These are phyloP conservation scores for Apotomis turbidana DNA, from an alignment of 2,888 invertebrate genomes.

Conservation along the genomic window DNA sequence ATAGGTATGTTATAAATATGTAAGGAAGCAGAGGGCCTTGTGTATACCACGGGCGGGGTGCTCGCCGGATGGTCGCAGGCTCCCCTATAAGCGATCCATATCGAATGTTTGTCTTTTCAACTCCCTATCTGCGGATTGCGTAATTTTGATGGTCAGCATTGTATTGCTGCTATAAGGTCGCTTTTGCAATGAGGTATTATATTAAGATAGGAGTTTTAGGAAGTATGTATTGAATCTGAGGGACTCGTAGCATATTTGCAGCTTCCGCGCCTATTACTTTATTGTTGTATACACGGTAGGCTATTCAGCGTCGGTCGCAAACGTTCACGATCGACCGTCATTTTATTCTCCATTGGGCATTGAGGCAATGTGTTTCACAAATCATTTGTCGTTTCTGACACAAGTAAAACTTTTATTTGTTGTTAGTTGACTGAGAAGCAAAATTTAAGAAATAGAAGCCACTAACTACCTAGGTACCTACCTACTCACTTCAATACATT, in stretches of 20 bases:
- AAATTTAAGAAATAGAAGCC: too few relatives aligned
- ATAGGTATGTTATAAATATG: slow-evolving; percentile 4
- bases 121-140: background rate
- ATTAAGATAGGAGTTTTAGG: slow-evolving; percentile 9
- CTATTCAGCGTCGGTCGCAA: slow-evolving; percentile 28
- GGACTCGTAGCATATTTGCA: slow-evolving; percentile 48
- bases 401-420: too few relatives aligned
- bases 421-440: too few relatives aligned
- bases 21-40: slow-evolving; percentile 18
- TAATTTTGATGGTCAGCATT: background rate
- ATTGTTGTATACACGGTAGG: slow-evolving; percentile 36
- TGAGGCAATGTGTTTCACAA: background rate
- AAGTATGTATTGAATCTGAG: slow-evolving; percentile 13
- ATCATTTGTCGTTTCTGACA: background rate
- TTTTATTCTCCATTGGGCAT: slow-evolving; percentile 19
- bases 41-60: slow-evolving; percentile 11
- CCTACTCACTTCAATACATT: too few relatives aligned
- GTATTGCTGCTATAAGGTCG: background rate
- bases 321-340: slow-evolving; percentile 14
- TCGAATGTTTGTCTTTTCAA: background rate
- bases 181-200: background rate
- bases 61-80: slow-evolving; percentile 17
- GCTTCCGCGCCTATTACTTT: slow-evolving; percentile 52
- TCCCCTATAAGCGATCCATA: slow-evolving; percentile 34
- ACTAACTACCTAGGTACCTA: too few relatives aligned